Conservation (phyloP, 37 sponge, comb jelly and placozoan genomes). For the Dysidea cf. avara region DNA sequence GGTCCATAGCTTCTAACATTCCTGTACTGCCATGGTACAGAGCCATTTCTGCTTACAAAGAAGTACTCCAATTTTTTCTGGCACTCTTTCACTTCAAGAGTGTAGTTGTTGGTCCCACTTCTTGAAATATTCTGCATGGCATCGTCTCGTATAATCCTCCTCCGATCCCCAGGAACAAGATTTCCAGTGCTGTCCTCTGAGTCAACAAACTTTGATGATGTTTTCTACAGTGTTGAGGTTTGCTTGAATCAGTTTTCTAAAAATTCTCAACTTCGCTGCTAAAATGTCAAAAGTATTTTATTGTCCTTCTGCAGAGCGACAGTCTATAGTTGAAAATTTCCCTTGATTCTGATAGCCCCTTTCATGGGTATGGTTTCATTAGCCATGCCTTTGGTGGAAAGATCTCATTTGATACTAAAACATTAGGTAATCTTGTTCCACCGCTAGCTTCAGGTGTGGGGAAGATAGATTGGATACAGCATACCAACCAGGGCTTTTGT, state of each 20-base stretch:
- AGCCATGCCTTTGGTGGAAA: slow-evolving; percentile 26
- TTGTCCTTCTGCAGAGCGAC: neutral
- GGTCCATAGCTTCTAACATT: too few species aligned
- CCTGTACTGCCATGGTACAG: too few species aligned
- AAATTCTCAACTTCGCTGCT: neutral
- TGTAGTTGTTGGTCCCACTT: neutral
- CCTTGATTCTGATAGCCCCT: slow-evolving; percentile 2
- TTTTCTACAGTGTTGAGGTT: neutral
- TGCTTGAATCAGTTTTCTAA: neutral
- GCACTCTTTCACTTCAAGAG: neutral
- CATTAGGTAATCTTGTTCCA: slow-evolving; percentile 1
- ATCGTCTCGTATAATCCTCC: neutral
- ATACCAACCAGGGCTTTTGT: too few species aligned
- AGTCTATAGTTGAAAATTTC: neutral
- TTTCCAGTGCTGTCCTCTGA: neutral
- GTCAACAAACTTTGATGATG: neutral
- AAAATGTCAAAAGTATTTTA: too few species aligned
- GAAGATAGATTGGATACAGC: too few species aligned
- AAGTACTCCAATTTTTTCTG: neutral
- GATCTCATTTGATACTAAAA: slow-evolving; percentile 38
- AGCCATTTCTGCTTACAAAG: neutral
- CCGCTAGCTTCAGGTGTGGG: too few species aligned
- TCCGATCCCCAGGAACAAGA: neutral
- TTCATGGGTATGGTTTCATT: slow-evolving; percentile 39
- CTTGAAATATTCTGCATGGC: neutral